Evolutionary conservation across 2,797 vertebrate species (phyloP).

Genomic region (Gymnoscopelus microlampas): DNA sequence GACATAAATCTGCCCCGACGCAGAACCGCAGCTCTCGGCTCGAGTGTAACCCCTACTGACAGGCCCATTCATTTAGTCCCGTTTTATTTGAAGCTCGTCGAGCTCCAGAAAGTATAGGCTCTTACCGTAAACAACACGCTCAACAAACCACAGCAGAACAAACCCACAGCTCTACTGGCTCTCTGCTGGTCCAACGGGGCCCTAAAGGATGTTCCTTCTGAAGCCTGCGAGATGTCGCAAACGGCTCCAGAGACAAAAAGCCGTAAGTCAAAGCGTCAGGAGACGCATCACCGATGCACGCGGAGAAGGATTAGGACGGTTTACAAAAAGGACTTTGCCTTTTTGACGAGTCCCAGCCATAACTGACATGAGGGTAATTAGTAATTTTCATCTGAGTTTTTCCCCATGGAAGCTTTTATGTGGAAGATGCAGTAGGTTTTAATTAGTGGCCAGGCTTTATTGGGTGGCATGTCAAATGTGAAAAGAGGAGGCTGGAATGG

Average conservation of each 20-base stretch:
- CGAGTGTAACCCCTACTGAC: slow-evolving; percentile 76
- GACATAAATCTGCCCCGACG: slow-evolving; percentile 42
- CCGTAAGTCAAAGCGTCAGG: slow-evolving; percentile 31
- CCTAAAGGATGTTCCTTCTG: slow-evolving; percentile 16
- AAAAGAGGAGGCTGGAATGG: slow-evolving; percentile 71
- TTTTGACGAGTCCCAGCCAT: slow-evolving; percentile 68
- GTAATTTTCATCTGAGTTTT: slow-evolving; percentile 67
- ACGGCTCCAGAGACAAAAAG: slow-evolving; percentile 35
- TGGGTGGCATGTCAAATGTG: slow-evolving; percentile 79
- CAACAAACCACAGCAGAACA: slow-evolving; percentile 83
- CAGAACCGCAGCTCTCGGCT: slow-evolving; percentile 68
- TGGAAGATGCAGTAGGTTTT: slow-evolving; percentile 74
- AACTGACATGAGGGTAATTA: slow-evolving; percentile 66
- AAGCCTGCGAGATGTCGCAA: slow-evolving; percentile 51
- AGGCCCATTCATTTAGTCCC: slow-evolving; percentile 78
- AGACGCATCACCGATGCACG: slow-evolving; percentile 30
- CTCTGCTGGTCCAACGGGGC: no score
- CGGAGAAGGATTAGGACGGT: slow-evolving; percentile 36
- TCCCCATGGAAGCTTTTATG: slow-evolving; percentile 60
- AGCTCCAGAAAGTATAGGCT: slow-evolving; percentile 80
- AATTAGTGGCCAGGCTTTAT: slow-evolving; percentile 78
- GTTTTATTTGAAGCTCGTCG: slow-evolving; percentile 82
- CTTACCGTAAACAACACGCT: slow-evolving; percentile 85
- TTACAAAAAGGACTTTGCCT: slow-evolving; percentile 49
- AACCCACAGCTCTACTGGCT: slow-evolving; percentile 70